Conservation (phyloP, 2,888 invertebrate species). For the Argyresthia goedartella region DNA sequence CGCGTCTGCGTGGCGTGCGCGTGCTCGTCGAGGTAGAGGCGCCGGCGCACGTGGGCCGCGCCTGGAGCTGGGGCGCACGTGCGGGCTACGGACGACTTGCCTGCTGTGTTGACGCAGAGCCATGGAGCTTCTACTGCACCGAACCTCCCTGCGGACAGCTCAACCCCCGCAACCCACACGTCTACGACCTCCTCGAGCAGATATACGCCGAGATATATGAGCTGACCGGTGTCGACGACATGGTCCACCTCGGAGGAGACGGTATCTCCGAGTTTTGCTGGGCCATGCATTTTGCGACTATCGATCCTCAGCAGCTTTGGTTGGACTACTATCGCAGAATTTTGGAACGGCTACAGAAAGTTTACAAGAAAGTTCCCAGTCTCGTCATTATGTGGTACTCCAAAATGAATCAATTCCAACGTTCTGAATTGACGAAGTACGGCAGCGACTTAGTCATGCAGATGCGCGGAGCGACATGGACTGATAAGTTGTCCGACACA, state of each 20-base stretch:
- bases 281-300: slow-evolving; percentile 80
- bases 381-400: too few relatives aligned
- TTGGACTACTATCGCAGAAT: slow-evolving; percentile 81
- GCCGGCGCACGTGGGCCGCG: slow-evolving; percentile 90
- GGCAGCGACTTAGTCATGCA: slow-evolving; percentile 74
- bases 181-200: slow-evolving; percentile 79
- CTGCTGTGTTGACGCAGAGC: slow-evolving; percentile 84
- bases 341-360: slow-evolving; percentile 54
- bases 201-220: slow-evolving; percentile 82
- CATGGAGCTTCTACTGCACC: slow-evolving; percentile 85
- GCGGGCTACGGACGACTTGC: slow-evolving; percentile 86
- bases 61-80: slow-evolving; percentile 86
- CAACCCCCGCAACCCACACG: slow-evolving; percentile 84
- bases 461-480: slow-evolving; percentile 75
- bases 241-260: slow-evolving; percentile 88
- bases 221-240: slow-evolving; percentile 80
- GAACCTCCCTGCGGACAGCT: slow-evolving; percentile 91
- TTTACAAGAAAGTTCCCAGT: too few relatives aligned
- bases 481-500: too few relatives aligned
- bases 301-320: slow-evolving; percentile 84
- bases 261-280: slow-evolving; percentile 87
- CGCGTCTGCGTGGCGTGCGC: slow-evolving; percentile 85
- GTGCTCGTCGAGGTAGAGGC: slow-evolving; percentile 92
- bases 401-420: too few relatives aligned
- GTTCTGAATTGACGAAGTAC: slow-evolving; percentile 67